Base-by-base conservation (phyloP, 2,113 vertebrate genomes). In the Capreolus pygargus region DNA sequence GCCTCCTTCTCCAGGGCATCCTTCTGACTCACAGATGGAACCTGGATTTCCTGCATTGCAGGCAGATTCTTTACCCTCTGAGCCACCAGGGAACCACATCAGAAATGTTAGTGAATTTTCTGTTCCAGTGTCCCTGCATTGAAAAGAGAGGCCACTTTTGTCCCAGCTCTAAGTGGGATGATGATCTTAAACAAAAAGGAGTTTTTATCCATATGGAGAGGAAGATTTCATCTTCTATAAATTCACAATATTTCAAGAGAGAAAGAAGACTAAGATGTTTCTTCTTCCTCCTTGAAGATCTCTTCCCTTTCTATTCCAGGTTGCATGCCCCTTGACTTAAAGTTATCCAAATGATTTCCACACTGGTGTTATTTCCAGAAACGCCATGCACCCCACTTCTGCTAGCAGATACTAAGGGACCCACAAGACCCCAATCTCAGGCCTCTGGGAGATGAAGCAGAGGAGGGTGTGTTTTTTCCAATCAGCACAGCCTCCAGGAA, bases 401-500 rank as follows among this genome's bases (percentile, higher is more conserved):
- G 55, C 47, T 10, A 43, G 54, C 21, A 1, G 3, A 30, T 10
- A 10, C 74, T 16, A 1, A 1, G 10, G 25, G 11, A 50, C 5
- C 21, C 30, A 2, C 7, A 2, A 30, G 21, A 13, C 2, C 23
- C 60, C 0, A 3, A n/a, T 12, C 8, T 74, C n/a, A 30, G 45
- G 25, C 8, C 25, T n/a, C 17, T 0, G 9, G 13, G 3, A 25
- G 0, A 0, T 8, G 43, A 30, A 30, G 15, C 6, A 6, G 39
- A 4, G 4, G 23, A 52, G 3, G 3, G 28, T 54, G 28, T 55
- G 0, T 85, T 85, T 85, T 64, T 21, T 45, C 11, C 23, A 6
- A 5, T 36, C 23, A 67, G 23, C 47, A 15, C 5, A 0, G 36
- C 43, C 2, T 52, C 79, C 3, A 1, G 67, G 19, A 30, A n/a